Evolutionary conservation across 2,888 invertebrate genomes (phyloP), one percentile per base, ranked within the genome.

Genomic region (Merodon equestris): DNA sequence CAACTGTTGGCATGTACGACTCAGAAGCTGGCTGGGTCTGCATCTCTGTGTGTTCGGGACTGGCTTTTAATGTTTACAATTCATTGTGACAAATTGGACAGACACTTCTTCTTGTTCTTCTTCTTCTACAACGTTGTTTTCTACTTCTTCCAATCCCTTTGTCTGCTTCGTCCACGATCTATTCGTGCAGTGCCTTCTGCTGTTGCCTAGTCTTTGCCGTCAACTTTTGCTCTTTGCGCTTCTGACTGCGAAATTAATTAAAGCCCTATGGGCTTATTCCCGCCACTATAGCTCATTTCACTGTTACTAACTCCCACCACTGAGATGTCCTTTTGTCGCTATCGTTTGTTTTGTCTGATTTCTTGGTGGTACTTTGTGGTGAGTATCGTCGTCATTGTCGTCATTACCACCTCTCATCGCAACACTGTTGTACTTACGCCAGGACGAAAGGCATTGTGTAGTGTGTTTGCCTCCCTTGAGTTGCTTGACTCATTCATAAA

Each of bases 51-150:
- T 48, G 68, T 56, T 75, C 63, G 77, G 61, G 73, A n/a, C 63
- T 79, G 68, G 61, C 63, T 79, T 79, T 79, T 79, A 79, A 74
- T 79, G 77, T 79, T 79, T 79, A 79, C 77, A 79, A 79, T 68
- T 79, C 77, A 74, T 79, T 73, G 77, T 79, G 77, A 79, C 77
- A 79, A 79, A 79, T 79, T 79, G 73, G 77, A 79, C 77, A 79
- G 74, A 73, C 77, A 73, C 77, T 77, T 64, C 76, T 51, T 27
- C 7, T 27, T 27, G 3, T 27, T 27, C 27, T 27, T 27, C 3
- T 7, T 27, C 3, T 2, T 7, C 27, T 27, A n/a, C n/a, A n/a
- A n/a, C n/a, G n/a, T n/a, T n/a, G n/a, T 27, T 27, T 75, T 54
- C 66, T 51, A 38, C 45, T 70, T 45, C 48, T 40, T 34, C 56